These are phyloP conservation scores for Sapayoa aenigma DNA, from an alignment of 2,113 vertebrate species.

Conservation along the genomic window DNA sequence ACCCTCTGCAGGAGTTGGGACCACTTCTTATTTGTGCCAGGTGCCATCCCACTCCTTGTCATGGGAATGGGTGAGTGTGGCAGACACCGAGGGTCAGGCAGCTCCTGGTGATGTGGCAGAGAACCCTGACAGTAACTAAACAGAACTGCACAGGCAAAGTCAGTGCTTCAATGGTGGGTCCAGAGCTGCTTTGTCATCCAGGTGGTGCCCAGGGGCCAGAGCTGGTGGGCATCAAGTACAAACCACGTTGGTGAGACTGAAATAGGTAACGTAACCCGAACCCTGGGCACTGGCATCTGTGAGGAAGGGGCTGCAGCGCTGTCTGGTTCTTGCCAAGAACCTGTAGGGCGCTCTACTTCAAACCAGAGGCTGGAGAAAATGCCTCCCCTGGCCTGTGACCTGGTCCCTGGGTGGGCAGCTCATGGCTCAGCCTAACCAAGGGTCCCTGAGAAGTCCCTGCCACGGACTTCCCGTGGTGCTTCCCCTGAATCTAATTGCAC, in stretches of 20 bases:
- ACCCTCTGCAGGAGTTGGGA: background rate
- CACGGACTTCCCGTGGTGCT: background rate
- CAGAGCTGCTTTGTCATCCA: background rate
- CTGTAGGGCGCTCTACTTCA: background rate
- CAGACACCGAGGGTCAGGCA: background rate
- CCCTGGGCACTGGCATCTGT: background rate
- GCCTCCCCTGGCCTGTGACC: background rate
- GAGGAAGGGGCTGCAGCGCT: background rate
- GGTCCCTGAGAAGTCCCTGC: background rate
- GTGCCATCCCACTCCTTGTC: rapidly evolving
- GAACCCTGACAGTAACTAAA: background rate
- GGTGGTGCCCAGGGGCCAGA: rapidly evolving
- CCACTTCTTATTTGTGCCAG: rapidly evolving
- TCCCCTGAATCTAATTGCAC: background rate
- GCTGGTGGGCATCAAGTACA: background rate
- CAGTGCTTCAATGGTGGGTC: background rate
- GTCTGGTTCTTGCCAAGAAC: background rate
- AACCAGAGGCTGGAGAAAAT: background rate
- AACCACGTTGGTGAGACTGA: background rate
- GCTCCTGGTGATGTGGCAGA: rapidly evolving
- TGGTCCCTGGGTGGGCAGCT: background rate
- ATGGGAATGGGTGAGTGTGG: rapidly evolving
- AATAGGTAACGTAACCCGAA: rapidly evolving
- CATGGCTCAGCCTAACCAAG: rapidly evolving
- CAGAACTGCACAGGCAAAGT: background rate